Evolutionary conservation across 1,140 invertebrate species (phyloP).

Genomic region (Piezodorus guildinii): DNA sequence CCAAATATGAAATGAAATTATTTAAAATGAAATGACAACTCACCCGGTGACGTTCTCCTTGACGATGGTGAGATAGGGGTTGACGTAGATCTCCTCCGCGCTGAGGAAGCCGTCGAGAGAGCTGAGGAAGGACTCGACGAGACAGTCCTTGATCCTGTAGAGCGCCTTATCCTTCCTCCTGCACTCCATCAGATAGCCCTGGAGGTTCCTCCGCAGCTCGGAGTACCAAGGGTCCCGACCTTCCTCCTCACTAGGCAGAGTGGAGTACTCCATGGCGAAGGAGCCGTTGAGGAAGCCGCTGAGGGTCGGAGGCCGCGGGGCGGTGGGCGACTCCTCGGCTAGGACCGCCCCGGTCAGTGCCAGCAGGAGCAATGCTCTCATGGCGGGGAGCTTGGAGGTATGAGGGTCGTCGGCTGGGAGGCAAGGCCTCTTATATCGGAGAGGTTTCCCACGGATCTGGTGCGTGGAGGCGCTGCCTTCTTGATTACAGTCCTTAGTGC

Average conservation of each 20-base stretch:
- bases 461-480: neutral
- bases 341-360: neutral
- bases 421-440: neutral
- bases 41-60: neutral
- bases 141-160: neutral
- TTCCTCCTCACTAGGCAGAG: neutral
- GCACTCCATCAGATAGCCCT: neutral
- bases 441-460: constrained; percentile 10
- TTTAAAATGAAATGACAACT: too few relatives aligned
- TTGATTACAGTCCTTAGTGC: neutral
- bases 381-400: neutral
- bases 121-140: neutral
- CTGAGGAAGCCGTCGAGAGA: neutral
- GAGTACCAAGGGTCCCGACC: neutral
- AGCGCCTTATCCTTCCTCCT: neutral
- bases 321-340: neutral
- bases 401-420: too few relatives aligned
- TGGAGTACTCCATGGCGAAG: too few relatives aligned
- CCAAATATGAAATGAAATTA: too few relatives aligned
- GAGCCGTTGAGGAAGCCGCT: neutral
- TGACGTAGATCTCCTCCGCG: neutral
- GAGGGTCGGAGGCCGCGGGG: neutral
- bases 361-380: neutral
- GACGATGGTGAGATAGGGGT: neutral
- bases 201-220: neutral